Evolutionary conservation across 2,113 vertebrate genomes (phyloP), one percentile per base, ranked within the genome.

Genomic region (Phaethon lepturus): DNA sequence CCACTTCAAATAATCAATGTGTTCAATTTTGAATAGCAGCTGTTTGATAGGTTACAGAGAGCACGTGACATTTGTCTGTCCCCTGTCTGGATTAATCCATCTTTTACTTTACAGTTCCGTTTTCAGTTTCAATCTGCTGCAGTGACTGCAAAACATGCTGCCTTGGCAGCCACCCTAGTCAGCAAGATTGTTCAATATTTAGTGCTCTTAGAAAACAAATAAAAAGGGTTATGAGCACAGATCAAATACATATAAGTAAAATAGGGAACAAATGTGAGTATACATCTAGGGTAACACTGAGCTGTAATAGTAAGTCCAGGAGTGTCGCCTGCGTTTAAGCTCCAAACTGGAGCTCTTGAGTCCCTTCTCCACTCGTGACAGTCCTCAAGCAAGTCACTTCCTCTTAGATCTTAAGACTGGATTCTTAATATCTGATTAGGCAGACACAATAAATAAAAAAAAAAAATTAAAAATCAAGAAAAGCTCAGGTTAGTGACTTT

Each of bases 51-150:
- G 42, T 31, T 79, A 22, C 55, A 67, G 42, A 77, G 45, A 68
- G 11, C 33, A 52, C 1, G 5, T 86, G 86, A 44, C 28, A 49
- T 59, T 58, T 11, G 3, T 77, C 23, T 83, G 33, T 77, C 4
- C 20, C 14, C 13, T 55, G 10, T 42, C 31, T 67, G n/a, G n/a
- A 71, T 95, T 59, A 92, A 86, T 62, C 17, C 4, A 4, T 55
- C 59, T 90, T 83, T 55, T 80, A 47, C 38, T 79, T 75, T 79
- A 25, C 52, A 55, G 31, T 72, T 93, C n/a, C 56, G 40, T 93
- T 93, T 93, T 86, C 67, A 52, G 47, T 84, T 95, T 86, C 68
- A 88, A 60, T 95, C 64, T 97, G 58, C 29, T 88, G 28, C 59
- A 64, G 44, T 63, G 31, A 88, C 52, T 86, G 38, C 12, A 84